Base-by-base conservation (phyloP, 2,888 invertebrate species). In the Heterodera filipjevi region DNA sequence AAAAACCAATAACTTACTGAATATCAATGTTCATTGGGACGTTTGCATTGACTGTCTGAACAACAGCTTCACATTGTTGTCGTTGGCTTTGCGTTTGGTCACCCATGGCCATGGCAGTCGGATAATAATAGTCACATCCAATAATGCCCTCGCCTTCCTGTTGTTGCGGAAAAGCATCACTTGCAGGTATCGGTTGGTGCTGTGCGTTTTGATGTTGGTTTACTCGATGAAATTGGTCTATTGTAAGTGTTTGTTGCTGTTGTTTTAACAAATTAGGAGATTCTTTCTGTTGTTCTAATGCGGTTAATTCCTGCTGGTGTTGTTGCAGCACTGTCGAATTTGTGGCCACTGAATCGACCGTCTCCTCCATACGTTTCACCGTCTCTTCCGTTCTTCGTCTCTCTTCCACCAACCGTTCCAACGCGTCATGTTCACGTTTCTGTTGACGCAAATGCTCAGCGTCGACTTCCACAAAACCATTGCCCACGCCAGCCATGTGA, bases 391-490 rank as follows among this genome's bases (percentile, higher is more conserved):
- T 77, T 19, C 46, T 39, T 6, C 49, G 49, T 33, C 76, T 44
- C 30, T 80, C 79, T 32, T 79, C 80, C 16, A 53, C 75, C 66
- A 77, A 22, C 75, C 79, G 66, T 30, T 76, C 72, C 33, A 70
- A 30, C 19, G 79, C 66, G 27, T 81, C 79, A 53, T 78, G 66
- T 53, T 81, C 74, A 39, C 79, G 64, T 46, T 81, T 73, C 68
- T 81, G 76, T 46, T 73, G 53, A 12, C 53, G 78, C 68, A 78
- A 64, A 46, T 66, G 74, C 53, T 79, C 75, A 12, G 80, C 78
- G 27, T 79, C 80, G 33, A 79, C 71, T 33, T 79, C 80, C 68
- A 79, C 77, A 71, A 71, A 79, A 27, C 80, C 80, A n/a, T 72
- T 76, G 16, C 77, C 80, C 53, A 44, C 68, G 53, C 71, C 79